Conservation (phyloP, 2,888 invertebrate species). For the Noctua janthe region DNA sequence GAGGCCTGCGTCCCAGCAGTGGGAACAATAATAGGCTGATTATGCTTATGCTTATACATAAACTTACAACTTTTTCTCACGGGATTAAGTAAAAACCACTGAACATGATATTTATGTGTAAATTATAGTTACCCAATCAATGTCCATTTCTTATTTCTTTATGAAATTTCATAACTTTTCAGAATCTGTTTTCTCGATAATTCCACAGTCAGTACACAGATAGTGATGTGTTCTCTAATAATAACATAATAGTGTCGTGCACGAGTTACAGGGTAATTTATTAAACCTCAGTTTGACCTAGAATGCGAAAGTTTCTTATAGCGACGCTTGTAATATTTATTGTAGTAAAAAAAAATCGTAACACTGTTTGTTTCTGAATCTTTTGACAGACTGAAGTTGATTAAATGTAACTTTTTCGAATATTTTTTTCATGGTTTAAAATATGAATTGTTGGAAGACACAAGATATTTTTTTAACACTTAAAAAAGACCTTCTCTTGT, state of each 20-base stretch:
- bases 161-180: neutral
- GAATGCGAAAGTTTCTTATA: constrained; percentile 33
- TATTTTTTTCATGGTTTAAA: neutral
- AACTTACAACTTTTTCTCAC: neutral
- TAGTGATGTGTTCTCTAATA: constrained; percentile 25
- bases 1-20: too few relatives aligned
- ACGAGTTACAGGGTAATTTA: constrained; percentile 38
- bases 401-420: constrained; percentile 10
- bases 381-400: constrained; percentile 24
- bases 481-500: constrained; percentile 16
- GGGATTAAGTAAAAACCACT: neutral
- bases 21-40: too few relatives aligned
- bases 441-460: neutral
- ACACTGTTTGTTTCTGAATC: constrained; percentile 6
- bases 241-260: constrained; percentile 40
- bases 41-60: neutral
- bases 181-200: constrained; percentile 1
- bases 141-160: neutral
- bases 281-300: constrained; percentile 55
- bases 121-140: neutral
- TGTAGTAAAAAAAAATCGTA: constrained; percentile 26
- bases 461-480: constrained; percentile 1
- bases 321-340: constrained; percentile 37
- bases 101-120: neutral
- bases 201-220: constrained; percentile 1